Base-by-base conservation (phyloP, 2,113 vertebrate genomes). In the Pachyramphus minor region DNA sequence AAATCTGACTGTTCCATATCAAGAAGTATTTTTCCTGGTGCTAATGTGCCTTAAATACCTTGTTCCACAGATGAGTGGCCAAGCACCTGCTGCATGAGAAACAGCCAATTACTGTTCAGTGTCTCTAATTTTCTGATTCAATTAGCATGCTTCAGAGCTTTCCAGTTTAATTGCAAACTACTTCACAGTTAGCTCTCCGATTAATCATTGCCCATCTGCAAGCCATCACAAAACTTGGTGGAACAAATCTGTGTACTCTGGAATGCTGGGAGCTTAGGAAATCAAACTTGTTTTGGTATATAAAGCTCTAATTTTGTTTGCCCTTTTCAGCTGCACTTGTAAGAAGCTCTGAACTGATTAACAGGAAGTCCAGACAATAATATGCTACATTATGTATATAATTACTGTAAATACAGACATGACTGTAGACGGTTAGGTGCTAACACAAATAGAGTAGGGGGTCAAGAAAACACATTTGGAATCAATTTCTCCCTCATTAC, bases 91-190 rank as follows among this genome's bases (percentile, higher is more conserved):
- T 99, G 99, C 98, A 99, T 99, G 98, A 99, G 98, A 99, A 99
- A 98, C 98, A 99, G 99, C 99, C 99, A 99, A 99, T 99, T 99
- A 99, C 98, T 98, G 98, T 97, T 99, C 98, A 98, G 98, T 99
- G 98, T 98, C 98, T 99, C 99, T 99, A 99, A 99, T 99, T 99
- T 99, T 99, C 99, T 99, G 99, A 99, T 99, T 99, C 99, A 99
- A 99, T 99, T 99, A 99, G 98, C 98, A 99, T 99, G 99, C 99
- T 99, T 99, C 99, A 99, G 99, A 99, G 99, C 99, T 99, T 99
- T 99, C 98, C 98, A 99, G 98, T 98, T 98, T 99, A 99, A 99
- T 99, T 99, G 99, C 99, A 99, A 99, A 99, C 99, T 99, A 99
- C 99, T 99, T 99, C 99, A 99, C 99, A 99, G 99, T 99, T 99